These are phyloP conservation scores for Umimayanthus chanpuru DNA, from an alignment of 92 coral and sea anemone species.

Conservation along the genomic window DNA sequence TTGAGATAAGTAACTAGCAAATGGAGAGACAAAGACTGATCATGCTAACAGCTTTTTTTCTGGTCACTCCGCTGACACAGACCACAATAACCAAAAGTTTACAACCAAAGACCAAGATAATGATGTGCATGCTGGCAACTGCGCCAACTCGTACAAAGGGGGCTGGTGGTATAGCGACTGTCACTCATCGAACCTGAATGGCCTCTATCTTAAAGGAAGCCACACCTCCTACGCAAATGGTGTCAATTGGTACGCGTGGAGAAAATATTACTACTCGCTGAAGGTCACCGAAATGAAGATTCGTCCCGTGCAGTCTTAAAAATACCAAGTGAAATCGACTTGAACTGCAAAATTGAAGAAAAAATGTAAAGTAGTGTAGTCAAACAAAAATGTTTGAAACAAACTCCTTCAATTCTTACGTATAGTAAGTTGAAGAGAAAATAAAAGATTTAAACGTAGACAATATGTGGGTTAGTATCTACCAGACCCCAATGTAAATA, in stretches of 20 bases:
- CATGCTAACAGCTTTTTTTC: too few species aligned
- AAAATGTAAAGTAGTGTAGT: too few species aligned
- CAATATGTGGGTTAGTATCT: too few species aligned
- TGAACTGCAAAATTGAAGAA: not conserved
- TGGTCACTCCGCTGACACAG: not conserved
- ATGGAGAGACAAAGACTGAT: too few species aligned
- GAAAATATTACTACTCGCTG: constrained; percentile 46
- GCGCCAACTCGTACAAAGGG: constrained; percentile 30
- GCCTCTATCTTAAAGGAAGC: constrained; percentile 32
- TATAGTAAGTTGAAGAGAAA: too few species aligned
- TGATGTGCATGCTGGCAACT: not conserved
- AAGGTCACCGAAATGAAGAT: constrained; percentile 55
- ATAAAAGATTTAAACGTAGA: too few species aligned
- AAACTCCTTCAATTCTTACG: too few species aligned
- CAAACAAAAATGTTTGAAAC: too few species aligned
- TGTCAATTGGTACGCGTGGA: constrained; percentile 48
- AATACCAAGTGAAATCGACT: not conserved
- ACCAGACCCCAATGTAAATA: too few species aligned
- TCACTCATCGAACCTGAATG: constrained; percentile 44
- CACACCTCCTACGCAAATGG: constrained; percentile 37
- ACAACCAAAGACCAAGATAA: constrained; percentile 51
- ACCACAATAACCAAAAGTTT: constrained; percentile 27
- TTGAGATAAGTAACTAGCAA: too few species aligned
- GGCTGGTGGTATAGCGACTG: constrained; percentile 51
- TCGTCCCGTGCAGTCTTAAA: not conserved